Evolutionary conservation across 2,797 vertebrate genomes (phyloP), one percentile per base, ranked within the genome.

Genomic region (Eleutherodactylus coqui): DNA sequence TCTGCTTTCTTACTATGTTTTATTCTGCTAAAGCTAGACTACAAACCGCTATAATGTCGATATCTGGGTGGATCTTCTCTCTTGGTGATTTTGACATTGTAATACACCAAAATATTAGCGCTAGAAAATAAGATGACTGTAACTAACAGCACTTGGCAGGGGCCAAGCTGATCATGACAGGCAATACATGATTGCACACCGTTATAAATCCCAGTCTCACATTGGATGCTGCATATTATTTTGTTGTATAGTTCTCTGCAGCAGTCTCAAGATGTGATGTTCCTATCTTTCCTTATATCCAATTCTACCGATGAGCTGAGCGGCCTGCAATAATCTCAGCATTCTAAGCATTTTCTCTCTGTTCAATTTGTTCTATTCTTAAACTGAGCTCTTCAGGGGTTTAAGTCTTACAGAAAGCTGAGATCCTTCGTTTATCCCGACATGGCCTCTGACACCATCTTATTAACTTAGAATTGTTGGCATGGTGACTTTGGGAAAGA

Each of bases 381-480:
- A 76, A 76, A 47, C 43, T 76, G 53, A 34, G 53, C 55, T 64
- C 73, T 64, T 47, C 55, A 49, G 82, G 58, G 41, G 27, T 76
- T 84, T 64, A 14, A 76, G 53, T 64, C 29, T 76, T 47, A 43
- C 82, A 84, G 58, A 51, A 84, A 76, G 6, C 29, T 76, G 72
- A 83, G 70, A 76, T 84, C 38, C 58, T 49, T n/a, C 6, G 21
- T 84, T 51, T 76, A 41, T 84, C 73, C 72, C 73, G 49, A 34
- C 43, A 53, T 10, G 45, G 75, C 83, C 83, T 69, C 75, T 78
- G 45, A 77, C 73, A 84, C 58, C 60, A 51, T 78, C 83, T 69
- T 76, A 77, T 84, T 77, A 84, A 77, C 60, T 77, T 41, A 64
- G 75, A 78, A 19, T 55, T 67, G 83, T 84, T 84, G 73, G 83